Conservation (phyloP, 2,888 invertebrate species). For the Deladenus siricidicola region DNA sequence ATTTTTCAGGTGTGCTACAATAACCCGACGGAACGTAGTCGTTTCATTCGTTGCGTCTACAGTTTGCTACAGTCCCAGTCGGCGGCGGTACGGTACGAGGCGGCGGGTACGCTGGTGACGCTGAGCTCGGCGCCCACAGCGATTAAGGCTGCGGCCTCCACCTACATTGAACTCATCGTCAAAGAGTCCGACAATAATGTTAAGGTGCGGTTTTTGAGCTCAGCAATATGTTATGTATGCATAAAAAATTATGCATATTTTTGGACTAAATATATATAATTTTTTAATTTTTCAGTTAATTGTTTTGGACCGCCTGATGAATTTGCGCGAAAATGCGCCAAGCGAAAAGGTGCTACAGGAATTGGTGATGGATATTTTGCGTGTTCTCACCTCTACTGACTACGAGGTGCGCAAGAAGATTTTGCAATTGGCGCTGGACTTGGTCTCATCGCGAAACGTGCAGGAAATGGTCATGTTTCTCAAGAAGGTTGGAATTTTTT, state of each 20-base stretch:
- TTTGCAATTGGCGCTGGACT: conserved; percentile 71
- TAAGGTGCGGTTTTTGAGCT: conserved; percentile 59
- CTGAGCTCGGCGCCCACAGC: conserved; percentile 95
- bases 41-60: conserved; percentile 97
- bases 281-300: conserved; percentile 62
- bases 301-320: conserved; percentile 82
- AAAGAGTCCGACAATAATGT: conserved; percentile 99
- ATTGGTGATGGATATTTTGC: conserved; percentile 90
- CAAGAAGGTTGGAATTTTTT: too few relatives aligned
- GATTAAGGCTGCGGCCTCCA: conserved; percentile 88
- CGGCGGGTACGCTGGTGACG: conserved; percentile 93
- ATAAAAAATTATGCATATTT: neutral
- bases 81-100: conserved; percentile 90
- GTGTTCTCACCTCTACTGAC: conserved; percentile 84
- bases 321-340: conserved; percentile 64
- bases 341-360: conserved; percentile 59
- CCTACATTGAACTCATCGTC: conserved; percentile 96
- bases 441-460: conserved; percentile 82
- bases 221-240: neutral
- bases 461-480: conserved; percentile 64
- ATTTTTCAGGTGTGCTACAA: conserved; percentile 68
- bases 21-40: conserved; percentile 85
- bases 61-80: conserved; percentile 87
- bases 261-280: neutral
- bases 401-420: conserved; percentile 85